Conservation (phyloP, 2,888 invertebrate species). For the Brachypalpus laphriformis region DNA sequence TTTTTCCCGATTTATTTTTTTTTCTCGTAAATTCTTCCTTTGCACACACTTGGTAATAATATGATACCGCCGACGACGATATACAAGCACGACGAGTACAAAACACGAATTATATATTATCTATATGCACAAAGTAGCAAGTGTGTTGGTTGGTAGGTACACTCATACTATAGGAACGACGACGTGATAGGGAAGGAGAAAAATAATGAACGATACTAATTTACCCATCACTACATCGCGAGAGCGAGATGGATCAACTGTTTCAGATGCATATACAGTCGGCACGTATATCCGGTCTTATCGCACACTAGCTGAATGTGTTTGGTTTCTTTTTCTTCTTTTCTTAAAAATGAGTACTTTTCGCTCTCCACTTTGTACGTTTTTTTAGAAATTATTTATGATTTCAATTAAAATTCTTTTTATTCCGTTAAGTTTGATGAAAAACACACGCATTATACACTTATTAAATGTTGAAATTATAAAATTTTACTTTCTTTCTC, state of each 20-base stretch:
- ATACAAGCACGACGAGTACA: conserved; percentile 48
- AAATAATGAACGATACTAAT: conserved; percentile 51
- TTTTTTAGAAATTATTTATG: conserved; percentile 8
- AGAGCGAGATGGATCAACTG: conserved; percentile 55
- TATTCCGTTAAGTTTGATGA: conserved; percentile 5
- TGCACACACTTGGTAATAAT: conserved; percentile 50
- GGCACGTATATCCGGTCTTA: conserved; percentile 43
- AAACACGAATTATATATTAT: conserved; percentile 53
- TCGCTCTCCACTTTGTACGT: conserved; percentile 9
- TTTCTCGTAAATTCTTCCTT: conserved; percentile 31
- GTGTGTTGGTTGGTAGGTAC: conserved; percentile 28
- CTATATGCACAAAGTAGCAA: conserved; percentile 45
- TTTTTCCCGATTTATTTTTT: conserved; percentile 18
- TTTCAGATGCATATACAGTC: conserved; percentile 42
- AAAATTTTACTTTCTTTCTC: conserved; percentile 27
- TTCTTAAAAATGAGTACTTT: background rate
- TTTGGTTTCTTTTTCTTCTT: background rate
- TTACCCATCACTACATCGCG: conserved; percentile 49
- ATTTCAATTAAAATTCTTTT: conserved; percentile 11
- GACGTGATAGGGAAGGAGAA: conserved; percentile 42
- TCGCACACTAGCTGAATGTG: conserved; percentile 2
- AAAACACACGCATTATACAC: conserved; percentile 4
- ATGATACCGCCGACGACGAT: conserved; percentile 68
- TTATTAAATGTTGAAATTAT: conserved; percentile 18
- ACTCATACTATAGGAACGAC: conserved; percentile 34